Conservation (phyloP, 2,113 vertebrate genomes). For the Nerophis lumbriciformis region DNA sequence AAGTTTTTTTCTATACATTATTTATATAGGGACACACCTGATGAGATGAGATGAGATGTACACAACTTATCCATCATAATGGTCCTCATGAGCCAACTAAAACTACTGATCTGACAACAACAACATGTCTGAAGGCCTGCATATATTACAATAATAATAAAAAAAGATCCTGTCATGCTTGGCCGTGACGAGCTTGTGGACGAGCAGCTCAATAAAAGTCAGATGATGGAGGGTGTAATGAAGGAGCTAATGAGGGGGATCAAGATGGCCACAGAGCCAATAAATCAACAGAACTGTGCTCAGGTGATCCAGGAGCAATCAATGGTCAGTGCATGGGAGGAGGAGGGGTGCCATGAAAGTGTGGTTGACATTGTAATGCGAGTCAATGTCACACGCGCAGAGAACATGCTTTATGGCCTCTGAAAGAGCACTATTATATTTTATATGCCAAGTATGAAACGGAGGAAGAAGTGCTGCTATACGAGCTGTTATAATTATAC, state of each 20-base stretch:
- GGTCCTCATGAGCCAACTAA: too few relatives aligned
- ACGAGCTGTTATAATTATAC: background rate
- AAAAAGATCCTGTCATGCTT: slow-evolving; percentile 27
- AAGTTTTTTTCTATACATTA: too few relatives aligned
- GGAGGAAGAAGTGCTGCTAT: background rate
- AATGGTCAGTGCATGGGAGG: slow-evolving; percentile 39
- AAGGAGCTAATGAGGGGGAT: slow-evolving; percentile 69
- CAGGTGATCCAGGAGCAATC: slow-evolving; percentile 58
- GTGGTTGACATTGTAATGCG: slow-evolving; percentile 20
- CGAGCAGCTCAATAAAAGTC: slow-evolving; percentile 37
- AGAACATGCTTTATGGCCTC: slow-evolving; percentile 25
- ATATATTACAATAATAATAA: background rate
- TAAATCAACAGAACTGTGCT: slow-evolving; percentile 68
- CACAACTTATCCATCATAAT: too few relatives aligned
- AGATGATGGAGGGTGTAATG: slow-evolving; percentile 63
- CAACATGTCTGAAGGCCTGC: background rate
- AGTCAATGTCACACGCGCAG: slow-evolving; percentile 46
- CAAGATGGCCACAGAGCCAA: slow-evolving; percentile 56
- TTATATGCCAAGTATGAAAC: slow-evolving; percentile 1
- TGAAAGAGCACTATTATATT: slow-evolving; percentile 10
- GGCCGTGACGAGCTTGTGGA: slow-evolving; percentile 11
- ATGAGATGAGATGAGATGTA: too few relatives aligned
- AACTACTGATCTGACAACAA: slow-evolving; percentile 13
- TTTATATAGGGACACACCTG: too few relatives aligned
- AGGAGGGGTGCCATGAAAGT: background rate